Percentiles rank a stretch among this genome's conserved stretches.
These are phyloP conservation scores for Typhlichthys subterraneus DNA, from an alignment of 2,797 vertebrate genomes.

Conservation along the genomic window DNA sequence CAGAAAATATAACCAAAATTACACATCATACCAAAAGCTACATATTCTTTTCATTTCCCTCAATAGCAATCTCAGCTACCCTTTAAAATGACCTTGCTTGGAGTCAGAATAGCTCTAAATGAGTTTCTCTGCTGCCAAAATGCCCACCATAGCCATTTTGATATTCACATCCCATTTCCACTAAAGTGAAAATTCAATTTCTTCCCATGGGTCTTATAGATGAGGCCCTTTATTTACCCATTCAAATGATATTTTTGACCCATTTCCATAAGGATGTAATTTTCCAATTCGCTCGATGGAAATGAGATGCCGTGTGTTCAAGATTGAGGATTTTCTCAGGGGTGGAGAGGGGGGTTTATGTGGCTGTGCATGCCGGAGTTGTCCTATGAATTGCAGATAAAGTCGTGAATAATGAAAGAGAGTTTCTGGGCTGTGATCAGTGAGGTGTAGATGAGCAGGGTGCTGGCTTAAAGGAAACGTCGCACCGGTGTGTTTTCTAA, in stretches of 20 bases:
- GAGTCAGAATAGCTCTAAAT: conserved; percentile 46
- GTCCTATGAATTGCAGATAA: conserved; percentile 69
- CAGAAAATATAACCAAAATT: conserved; percentile 3
- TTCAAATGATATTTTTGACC: conserved; percentile 64
- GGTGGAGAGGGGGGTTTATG: conserved; percentile 18
- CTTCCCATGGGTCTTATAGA: conserved; percentile 53
- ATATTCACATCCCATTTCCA: conserved; percentile 68
- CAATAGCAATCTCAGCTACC: conserved; percentile 48
- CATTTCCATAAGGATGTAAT: conserved; percentile 70
- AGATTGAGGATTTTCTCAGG: neutral
- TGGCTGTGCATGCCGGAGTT: conserved; percentile 27
- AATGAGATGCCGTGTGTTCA: conserved; percentile 40
- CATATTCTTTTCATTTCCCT: conserved; percentile 36
- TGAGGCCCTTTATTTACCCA: conserved; percentile 62
- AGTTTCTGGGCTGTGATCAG: conserved; percentile 54
- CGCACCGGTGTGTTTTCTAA: conserved; percentile 30
- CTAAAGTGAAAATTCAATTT: conserved; percentile 67
- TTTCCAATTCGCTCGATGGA: conserved; percentile 51
- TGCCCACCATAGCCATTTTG: conserved; percentile 33
- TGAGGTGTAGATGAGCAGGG: conserved; percentile 14
- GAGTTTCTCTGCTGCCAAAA: conserved; percentile 33
- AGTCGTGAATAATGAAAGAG: conserved; percentile 67
- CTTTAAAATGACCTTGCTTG: conserved; percentile 53
- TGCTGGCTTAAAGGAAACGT: conserved; percentile 7
- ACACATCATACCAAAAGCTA: conserved; percentile 17